A percentile compares a stretch with the other conserved stretches of the same genome.
phyloP scores from a whole-genome alignment of 2,888 invertebrate genomes.

The Leptopilina drosophilae region DNA sequence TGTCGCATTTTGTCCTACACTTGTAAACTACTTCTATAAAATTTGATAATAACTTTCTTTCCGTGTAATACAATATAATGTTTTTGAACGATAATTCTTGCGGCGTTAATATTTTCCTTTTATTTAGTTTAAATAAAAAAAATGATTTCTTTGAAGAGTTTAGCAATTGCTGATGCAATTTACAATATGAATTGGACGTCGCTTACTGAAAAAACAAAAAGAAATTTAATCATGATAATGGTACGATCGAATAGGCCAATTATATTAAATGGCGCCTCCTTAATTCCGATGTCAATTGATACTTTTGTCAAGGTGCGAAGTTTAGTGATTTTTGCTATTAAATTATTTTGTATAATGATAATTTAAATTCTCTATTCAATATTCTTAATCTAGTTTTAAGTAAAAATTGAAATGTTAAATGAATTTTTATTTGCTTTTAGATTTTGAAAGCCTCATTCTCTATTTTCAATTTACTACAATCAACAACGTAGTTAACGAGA shows the following conservation, averaged over 20 bases:
- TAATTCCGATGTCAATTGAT: neutral
- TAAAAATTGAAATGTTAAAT: no score
- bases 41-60: no score
- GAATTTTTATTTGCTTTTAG: neutral
- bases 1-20: no score
- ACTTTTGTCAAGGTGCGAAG: conserved; percentile 10
- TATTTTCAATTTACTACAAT: conserved; percentile 13
- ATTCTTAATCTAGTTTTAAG: no score
- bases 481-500: neutral
- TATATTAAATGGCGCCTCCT: neutral
- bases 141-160: neutral
- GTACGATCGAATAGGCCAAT: neutral
- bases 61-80: no score
- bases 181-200: neutral
- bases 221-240: conserved; percentile 17
- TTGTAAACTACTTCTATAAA: no score
- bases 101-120: no score
- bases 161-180: neutral
- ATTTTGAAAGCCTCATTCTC: conserved; percentile 19
- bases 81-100: no score
- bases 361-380: no score
- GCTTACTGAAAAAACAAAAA: neutral
- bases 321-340: neutral
- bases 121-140: no score
- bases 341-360: no score